Percentiles rank a stretch among this genome's conserved stretches.
These are phyloP conservation scores for Antrozous pallidus DNA, from an alignment of 2,797 vertebrate genomes.

Conservation along the genomic window DNA sequence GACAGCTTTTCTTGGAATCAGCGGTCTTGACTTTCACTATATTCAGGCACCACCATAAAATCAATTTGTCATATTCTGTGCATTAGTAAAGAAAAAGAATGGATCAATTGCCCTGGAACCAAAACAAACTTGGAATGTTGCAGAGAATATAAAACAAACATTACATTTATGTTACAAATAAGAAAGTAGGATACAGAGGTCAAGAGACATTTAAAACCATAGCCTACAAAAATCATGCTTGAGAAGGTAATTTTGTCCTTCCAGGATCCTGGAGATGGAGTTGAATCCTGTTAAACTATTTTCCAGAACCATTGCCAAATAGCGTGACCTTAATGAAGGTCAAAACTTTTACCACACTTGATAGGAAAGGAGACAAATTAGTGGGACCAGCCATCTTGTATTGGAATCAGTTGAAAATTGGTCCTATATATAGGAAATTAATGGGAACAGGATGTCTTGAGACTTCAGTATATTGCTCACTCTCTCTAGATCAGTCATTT, in stretches of 20 bases:
- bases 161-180: neutral
- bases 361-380: slow-evolving; percentile 17
- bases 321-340: neutral
- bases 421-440: neutral
- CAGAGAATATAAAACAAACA: neutral
- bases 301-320: neutral
- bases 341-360: neutral
- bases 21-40: neutral
- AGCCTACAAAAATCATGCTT: neutral
- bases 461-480: neutral
- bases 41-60: neutral
- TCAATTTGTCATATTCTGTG: neutral
- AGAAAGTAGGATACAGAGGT: neutral
- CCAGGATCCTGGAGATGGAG: neutral
- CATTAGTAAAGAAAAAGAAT: neutral
- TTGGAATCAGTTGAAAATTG: neutral
- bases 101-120: neutral
- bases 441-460: neutral
- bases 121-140: neutral
- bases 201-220: neutral
- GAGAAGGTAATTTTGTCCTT: neutral
- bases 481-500: neutral
- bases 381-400: neutral
- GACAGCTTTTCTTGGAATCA: neutral
- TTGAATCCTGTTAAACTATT: neutral